Conservation (phyloP, 2,797 vertebrate genomes). For the Helarctos malayanus region DNA sequence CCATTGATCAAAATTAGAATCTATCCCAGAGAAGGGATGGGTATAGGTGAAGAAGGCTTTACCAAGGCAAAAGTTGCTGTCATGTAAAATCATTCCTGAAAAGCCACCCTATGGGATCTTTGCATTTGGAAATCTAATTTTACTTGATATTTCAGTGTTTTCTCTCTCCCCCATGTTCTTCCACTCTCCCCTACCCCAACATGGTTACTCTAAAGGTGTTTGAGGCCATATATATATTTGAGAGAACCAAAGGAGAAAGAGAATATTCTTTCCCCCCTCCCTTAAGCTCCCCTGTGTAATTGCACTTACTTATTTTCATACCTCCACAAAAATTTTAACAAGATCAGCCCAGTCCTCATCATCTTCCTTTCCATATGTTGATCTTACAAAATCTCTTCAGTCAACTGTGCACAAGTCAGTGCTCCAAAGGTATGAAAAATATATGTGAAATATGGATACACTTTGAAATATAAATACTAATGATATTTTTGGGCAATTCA, state of each 20-base stretch:
- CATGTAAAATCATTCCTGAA: not conserved
- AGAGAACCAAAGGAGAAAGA: not conserved
- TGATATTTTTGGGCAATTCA: constrained; percentile 45
- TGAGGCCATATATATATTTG: not conserved
- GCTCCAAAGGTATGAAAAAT: not conserved
- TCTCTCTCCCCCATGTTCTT: not conserved
- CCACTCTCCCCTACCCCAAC: accelerated
- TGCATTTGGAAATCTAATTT: not conserved
- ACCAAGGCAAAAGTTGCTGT: not conserved
- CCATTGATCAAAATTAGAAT: not conserved
- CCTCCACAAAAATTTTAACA: not conserved
- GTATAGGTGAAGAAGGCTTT: not conserved
- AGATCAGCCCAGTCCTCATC: not conserved
- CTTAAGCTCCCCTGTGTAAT: not conserved
- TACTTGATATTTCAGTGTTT: not conserved
- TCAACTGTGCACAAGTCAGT: not conserved
- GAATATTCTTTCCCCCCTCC: too few species aligned
- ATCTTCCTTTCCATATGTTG: not conserved
- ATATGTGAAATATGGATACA: not conserved
- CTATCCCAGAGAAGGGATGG: not conserved
- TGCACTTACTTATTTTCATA: not conserved
- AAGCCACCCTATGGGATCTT: not conserved
- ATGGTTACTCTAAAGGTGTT: not conserved
- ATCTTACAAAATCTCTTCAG: not conserved
- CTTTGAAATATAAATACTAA: constrained; percentile 41